Percentiles rank a stretch among this genome's conserved stretches.
Evolutionary conservation across 1,140 invertebrate genomes (phyloP).

Genomic region (Drosophila asahinai): DNA sequence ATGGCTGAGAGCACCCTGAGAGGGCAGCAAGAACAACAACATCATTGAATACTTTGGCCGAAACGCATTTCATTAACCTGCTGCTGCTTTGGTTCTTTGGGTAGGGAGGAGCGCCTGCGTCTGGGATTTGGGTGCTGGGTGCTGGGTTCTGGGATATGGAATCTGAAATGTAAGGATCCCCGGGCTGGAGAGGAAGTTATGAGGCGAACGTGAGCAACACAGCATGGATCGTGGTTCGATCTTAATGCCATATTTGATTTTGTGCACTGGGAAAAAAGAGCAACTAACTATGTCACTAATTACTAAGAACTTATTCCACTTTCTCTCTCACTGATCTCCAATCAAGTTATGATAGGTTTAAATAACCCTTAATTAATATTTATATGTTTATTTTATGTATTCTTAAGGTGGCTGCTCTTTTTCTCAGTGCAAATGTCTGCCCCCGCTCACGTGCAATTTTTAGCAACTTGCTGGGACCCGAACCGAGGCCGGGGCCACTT

Average conservation of each 20-base stretch:
- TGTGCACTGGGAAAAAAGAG: neutral
- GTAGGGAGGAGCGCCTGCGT: slow-evolving; percentile 32
- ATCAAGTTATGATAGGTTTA: neutral
- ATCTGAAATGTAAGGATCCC: slow-evolving; percentile 10
- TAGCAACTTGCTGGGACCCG: slow-evolving; percentile 31
- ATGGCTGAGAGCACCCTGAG: slow-evolving; percentile 18
- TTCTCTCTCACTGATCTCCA: no score
- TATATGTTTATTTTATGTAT: neutral
- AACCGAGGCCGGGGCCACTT: slow-evolving; percentile 48
- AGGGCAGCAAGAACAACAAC: slow-evolving; percentile 48
- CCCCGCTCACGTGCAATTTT: slow-evolving; percentile 41
- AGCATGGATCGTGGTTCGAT: slow-evolving; percentile 56
- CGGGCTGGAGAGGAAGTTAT: slow-evolving; percentile 30
- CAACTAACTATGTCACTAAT: no score
- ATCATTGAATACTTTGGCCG: slow-evolving; percentile 67
- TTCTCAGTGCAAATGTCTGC: slow-evolving; percentile 11
- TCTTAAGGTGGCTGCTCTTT: accelerated
- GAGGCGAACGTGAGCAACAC: slow-evolving; percentile 50
- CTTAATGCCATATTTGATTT: slow-evolving; percentile 53
- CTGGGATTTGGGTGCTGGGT: slow-evolving; percentile 27
- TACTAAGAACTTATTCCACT: neutral
- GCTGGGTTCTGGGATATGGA: slow-evolving; percentile 6
- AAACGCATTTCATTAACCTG: slow-evolving; percentile 83
- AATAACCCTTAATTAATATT: neutral
- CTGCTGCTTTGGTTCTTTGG: slow-evolving; percentile 28